These are phyloP conservation scores for Phytoseiulus persimilis DNA, from an alignment of 2,888 invertebrate genomes.

Conservation along the genomic window DNA sequence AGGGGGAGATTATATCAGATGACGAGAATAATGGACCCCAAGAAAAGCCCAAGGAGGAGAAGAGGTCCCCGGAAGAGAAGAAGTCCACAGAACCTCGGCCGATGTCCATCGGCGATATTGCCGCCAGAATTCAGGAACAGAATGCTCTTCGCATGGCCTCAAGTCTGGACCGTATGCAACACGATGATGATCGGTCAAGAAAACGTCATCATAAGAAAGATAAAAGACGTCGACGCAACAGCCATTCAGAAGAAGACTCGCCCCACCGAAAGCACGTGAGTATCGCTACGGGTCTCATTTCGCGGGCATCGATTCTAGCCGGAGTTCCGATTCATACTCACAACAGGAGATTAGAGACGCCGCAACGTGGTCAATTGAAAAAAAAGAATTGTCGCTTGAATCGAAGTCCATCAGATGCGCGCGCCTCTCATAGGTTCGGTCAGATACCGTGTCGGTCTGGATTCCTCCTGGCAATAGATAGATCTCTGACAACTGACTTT, in stretches of 20 bases:
- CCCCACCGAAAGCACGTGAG: constrained; percentile 34
- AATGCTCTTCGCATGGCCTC: not conserved
- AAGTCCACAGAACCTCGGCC: not conserved
- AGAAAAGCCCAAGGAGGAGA: not conserved
- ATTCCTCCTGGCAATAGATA: no score
- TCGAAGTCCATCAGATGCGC: no score
- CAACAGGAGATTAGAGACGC: no score
- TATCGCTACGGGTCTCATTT: not conserved
- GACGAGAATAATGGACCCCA: not conserved
- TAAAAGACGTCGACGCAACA: constrained; percentile 16
- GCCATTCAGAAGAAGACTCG: constrained; percentile 16
- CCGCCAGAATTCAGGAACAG: constrained; percentile 19
- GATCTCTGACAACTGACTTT: not conserved
- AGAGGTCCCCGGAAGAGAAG: constrained; percentile 6
- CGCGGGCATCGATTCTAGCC: not conserved
- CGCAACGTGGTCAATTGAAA: no score
- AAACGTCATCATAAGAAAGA: constrained; percentile 28
- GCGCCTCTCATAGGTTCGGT: no score
- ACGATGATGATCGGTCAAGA: constrained; percentile 9
- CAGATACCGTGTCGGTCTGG: no score
- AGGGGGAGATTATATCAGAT: constrained; percentile 33
- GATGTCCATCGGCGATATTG: constrained; percentile 24
- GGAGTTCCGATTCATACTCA: no score
- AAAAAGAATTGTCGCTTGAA: no score
- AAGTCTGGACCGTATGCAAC: constrained; percentile 11